Evolutionary conservation across 2,797 vertebrate genomes (phyloP).

Genomic region (Melanitta fusca): DNA sequence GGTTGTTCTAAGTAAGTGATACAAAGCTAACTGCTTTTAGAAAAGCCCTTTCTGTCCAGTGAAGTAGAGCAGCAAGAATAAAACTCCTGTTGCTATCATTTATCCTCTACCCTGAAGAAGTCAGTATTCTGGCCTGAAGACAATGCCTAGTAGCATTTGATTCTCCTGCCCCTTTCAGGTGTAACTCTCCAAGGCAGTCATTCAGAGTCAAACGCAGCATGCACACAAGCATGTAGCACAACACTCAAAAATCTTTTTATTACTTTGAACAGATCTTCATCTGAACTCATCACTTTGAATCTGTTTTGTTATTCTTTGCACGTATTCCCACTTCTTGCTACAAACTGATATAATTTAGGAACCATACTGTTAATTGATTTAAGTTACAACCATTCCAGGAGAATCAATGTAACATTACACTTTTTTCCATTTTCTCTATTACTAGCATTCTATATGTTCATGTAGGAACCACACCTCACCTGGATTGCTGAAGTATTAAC

Average conservation of each 20-base stretch:
- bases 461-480: slow-evolving; percentile 69
- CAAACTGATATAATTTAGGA: background rate
- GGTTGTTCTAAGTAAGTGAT: background rate
- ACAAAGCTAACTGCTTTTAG: background rate
- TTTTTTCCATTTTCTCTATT: background rate
- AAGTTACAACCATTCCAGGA: background rate
- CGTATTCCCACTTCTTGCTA: background rate
- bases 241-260: background rate
- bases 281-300: background rate
- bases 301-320: background rate
- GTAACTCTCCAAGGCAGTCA: background rate
- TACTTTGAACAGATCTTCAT: background rate
- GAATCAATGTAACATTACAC: background rate
- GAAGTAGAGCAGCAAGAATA: background rate
- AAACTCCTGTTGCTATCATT: background rate
- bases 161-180: background rate
- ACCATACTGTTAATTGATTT: background rate
- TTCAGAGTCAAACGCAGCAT: background rate
- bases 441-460: background rate
- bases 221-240: background rate
- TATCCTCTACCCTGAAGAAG: background rate
- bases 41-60: background rate
- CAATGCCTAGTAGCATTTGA: background rate
- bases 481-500: slow-evolving; percentile 94
- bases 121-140: background rate